phyloP scores from a whole-genome alignment of 2,113 vertebrate genomes.

The Amblyornis subalaris region DNA sequence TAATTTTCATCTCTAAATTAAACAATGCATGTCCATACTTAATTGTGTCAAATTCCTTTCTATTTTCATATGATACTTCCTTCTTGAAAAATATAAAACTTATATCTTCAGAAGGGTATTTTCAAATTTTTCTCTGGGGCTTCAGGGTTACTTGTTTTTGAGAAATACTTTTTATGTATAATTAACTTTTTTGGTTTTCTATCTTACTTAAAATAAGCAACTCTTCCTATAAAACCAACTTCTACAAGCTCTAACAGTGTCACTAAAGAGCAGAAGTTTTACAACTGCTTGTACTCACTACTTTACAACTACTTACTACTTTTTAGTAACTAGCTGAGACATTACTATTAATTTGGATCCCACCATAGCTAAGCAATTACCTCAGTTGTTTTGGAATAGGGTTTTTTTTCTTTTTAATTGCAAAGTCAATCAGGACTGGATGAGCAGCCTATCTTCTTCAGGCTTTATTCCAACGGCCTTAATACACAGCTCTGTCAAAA shows the following conservation, averaged over 20 bases:
- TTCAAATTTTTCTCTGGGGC: not conserved
- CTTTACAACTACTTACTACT: too few species aligned
- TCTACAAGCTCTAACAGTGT: not conserved
- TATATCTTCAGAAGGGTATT: not conserved
- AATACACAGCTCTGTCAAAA: not conserved
- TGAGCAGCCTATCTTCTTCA: not conserved
- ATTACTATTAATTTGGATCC: not conserved
- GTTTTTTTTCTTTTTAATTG: not conserved
- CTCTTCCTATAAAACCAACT: not conserved
- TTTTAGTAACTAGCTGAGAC: not conserved
- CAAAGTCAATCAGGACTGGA: not conserved
- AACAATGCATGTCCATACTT: not conserved
- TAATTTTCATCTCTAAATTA: not conserved
- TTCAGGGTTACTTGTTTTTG: not conserved
- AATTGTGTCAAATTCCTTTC: not conserved
- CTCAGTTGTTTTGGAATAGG: not conserved
- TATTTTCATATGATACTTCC: not conserved
- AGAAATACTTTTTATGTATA: not conserved
- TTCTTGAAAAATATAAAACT: not conserved
- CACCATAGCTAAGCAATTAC: not conserved
- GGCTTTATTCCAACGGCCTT: not conserved
- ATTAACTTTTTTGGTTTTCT: not conserved
- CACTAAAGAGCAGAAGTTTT: not conserved
- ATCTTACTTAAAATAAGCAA: not conserved
- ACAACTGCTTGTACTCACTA: not conserved